Percentiles rank a stretch among this genome's conserved stretches.
Conservation (phyloP, 2,113 vertebrate genomes). For the Phylloscopus trochilus region DNA sequence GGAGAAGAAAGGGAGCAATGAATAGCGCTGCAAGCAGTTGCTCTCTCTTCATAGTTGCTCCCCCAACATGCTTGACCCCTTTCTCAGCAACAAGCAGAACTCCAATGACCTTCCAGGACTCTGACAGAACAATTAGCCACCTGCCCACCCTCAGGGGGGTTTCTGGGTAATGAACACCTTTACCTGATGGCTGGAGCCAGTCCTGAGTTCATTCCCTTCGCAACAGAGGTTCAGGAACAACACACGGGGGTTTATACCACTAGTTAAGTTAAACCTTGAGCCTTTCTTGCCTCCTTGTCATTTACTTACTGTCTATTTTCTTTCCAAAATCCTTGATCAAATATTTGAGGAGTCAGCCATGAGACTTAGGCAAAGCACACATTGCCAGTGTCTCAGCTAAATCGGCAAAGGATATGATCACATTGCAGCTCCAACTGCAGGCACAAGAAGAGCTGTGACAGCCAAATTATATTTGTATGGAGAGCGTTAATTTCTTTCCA, state of each 20-base stretch:
- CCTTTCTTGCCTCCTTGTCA: not conserved
- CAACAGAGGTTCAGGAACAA: not conserved
- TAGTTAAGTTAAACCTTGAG: not conserved
- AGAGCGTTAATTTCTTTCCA: not conserved
- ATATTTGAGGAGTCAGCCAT: not conserved
- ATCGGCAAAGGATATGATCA: accelerated
- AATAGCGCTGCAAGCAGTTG: not conserved
- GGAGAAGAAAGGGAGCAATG: not conserved
- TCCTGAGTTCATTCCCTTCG: not conserved
- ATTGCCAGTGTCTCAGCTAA: not conserved
- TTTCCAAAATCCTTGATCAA: not conserved
- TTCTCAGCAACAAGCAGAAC: not conserved
- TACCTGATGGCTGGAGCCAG: not conserved
- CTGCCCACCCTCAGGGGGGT: not conserved
- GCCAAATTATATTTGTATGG: not conserved
- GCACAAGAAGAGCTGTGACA: not conserved
- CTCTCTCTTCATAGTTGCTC: not conserved
- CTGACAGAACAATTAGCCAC: not conserved
- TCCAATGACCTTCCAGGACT: not conserved
- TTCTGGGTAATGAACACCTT: not conserved
- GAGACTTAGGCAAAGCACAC: not conserved
- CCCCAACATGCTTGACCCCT: not conserved
- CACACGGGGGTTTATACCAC: not conserved
- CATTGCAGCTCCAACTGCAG: not conserved
- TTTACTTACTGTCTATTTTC: not conserved